Base-by-base conservation (phyloP, 2,888 invertebrate genomes). In the Colostygia pectinataria region DNA sequence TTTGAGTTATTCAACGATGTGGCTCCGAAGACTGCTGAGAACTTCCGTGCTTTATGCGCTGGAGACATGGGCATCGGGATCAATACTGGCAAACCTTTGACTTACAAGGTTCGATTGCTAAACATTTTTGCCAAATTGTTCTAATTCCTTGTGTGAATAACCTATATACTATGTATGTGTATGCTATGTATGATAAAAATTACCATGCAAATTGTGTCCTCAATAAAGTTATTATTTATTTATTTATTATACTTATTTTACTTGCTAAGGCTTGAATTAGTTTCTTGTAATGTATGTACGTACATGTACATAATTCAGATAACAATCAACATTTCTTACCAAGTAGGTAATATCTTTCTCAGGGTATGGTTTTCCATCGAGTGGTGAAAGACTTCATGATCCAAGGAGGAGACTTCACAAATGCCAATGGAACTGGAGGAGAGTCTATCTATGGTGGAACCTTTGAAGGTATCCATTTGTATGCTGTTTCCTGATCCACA, bases 321-420 rank as follows among this genome's bases (percentile, higher is more conserved):
- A 15, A 3, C 15, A 15, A 15, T 15, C 15, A 3, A 15, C 15
- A 2, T 15, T 2, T 15, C 2, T 3, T 15, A 15, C 15, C 15
- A 15, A 15, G n/a, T n/a, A 15, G 15, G 4, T 3, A 3, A 20
- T 20, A 20, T 20, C 5, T 51, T 40, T 48, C 55, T 1, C 64
- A 93, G 92, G 94, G 94, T 54, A 94, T 94, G 72, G 93, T 96
- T 57, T 98, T 99, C 83, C 98, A 98, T 81, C 93, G 99, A 50
- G 97, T 99, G 23, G 97, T 99, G 29, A 99, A 98, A 79, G 97
- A 98, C 83, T 99, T 99, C 82, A 99, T 99, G 96, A 94, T 98
- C 78, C 96, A 96, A 92, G 97, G 97, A 49, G 96, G 96, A 27
- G 96, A 97, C 83, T 97, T 97, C 80, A 95, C 95, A 10, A 94